Conservation (phyloP, 2,797 vertebrate species). For the Crocidura indochinensis region DNA sequence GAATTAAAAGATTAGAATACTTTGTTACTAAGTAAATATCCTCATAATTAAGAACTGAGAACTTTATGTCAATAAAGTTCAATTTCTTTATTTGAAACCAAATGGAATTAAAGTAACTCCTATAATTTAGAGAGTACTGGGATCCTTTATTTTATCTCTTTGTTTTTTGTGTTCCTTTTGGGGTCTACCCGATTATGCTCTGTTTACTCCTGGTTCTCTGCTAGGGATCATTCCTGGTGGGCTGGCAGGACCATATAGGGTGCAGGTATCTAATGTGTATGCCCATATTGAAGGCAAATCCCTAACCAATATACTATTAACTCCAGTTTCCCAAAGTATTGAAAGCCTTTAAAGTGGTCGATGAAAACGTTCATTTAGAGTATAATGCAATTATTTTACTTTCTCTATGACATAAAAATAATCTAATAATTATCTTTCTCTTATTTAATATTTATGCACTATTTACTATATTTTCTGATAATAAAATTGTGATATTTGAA, state of each 20-base stretch:
- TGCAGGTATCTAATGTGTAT: no score
- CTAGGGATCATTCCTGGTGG: no score
- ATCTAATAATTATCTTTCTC: background rate
- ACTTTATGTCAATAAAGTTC: background rate
- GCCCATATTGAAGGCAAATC: no score
- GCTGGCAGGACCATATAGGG: no score
- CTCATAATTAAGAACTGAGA: slow-evolving; percentile 4
- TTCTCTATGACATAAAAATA: slow-evolving; percentile 55
- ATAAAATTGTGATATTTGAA: background rate
- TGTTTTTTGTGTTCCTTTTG: no score
- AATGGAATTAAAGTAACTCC: background rate
- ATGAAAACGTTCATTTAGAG: background rate
- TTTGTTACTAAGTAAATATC: background rate
- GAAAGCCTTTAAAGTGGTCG: background rate
- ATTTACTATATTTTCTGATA: slow-evolving; percentile 38
- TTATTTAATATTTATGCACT: background rate
- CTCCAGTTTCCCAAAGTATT: no score
- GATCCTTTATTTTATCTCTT: background rate
- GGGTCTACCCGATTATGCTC: no score
- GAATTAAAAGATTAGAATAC: background rate
- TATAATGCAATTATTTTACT: background rate
- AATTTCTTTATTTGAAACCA: slow-evolving; percentile 56
- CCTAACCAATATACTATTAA: no score
- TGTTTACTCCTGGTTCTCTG: no score
- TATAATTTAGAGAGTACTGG: slow-evolving; percentile 4